Evolutionary conservation across 2,113 vertebrate species (phyloP).

Genomic region (Stegastes partitus): DNA sequence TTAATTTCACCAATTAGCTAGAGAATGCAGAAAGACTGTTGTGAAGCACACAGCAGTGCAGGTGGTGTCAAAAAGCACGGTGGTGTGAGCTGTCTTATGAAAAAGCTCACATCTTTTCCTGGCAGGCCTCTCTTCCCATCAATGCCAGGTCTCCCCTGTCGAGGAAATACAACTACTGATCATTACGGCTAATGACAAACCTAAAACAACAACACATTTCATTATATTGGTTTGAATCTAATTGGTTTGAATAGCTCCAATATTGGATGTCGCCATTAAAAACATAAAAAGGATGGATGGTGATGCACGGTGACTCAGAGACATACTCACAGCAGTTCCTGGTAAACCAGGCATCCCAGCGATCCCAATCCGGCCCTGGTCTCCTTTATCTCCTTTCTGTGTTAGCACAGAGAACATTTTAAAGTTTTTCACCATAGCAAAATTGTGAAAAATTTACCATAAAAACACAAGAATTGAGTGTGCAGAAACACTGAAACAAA

Average conservation of each 20-base stretch:
- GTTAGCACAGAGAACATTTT: background rate
- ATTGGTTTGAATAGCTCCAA: too few relatives aligned
- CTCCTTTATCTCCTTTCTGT: conserved; percentile 84
- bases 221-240: background rate
- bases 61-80: conserved; percentile 1
- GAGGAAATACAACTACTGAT: conserved; percentile 13
- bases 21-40: background rate
- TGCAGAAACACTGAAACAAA: too few relatives aligned
- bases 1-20: background rate
- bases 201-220: conserved; percentile 1
- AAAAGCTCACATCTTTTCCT: conserved; percentile 81
- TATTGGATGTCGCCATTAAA: conserved; percentile 3
- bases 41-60: background rate
- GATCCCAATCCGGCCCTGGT: conserved; percentile 83
- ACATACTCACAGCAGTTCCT: conserved; percentile 84
- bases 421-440: too few relatives aligned
- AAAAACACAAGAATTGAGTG: too few relatives aligned
- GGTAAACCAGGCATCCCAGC: conserved; percentile 86
- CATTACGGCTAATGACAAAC: conserved; percentile 27
- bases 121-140: conserved; percentile 85
- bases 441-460: background rate
- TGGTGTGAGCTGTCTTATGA: conserved; percentile 11
- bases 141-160: conserved; percentile 83
- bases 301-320: background rate
- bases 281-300: background rate